phyloP scores from a whole-genome alignment of 1,140 invertebrate species.

The Tetragnatha versicolor region DNA sequence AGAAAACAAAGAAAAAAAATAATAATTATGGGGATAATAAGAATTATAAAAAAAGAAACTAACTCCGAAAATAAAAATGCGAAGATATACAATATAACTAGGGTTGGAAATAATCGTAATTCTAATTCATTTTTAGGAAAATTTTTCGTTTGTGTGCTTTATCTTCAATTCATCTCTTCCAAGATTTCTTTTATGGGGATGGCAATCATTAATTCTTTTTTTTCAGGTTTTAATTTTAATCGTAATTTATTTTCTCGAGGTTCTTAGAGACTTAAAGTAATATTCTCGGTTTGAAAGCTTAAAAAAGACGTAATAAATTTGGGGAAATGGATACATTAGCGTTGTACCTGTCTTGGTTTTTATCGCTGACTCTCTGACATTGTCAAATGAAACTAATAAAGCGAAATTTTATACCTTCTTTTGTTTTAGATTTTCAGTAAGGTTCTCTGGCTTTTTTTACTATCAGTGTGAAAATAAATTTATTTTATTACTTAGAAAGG shows the following conservation, averaged over 20 bases:
- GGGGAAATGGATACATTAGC: background rate
- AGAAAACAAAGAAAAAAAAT: background rate
- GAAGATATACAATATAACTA: background rate
- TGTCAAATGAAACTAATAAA: no score
- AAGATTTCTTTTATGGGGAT: background rate
- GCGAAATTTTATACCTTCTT: no score
- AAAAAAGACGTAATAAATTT: background rate
- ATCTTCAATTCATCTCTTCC: background rate
- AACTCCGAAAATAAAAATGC: background rate
- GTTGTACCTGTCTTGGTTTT: constrained; percentile 2
- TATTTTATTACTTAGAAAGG: no score
- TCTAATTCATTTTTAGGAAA: constrained; percentile 10
- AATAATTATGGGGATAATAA: constrained; percentile 31
- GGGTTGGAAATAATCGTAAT: background rate
- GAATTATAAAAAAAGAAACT: constrained; percentile 27
- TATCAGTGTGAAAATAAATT: no score
- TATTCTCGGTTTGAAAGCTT: background rate
- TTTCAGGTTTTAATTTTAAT: constrained; percentile 15
- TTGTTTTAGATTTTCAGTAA: no score
- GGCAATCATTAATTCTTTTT: constrained; percentile 9
- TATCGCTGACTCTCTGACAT: no score
- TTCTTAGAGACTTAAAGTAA: background rate
- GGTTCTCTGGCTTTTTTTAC: no score
- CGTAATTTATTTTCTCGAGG: background rate
- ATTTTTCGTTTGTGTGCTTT: constrained; percentile 1